phyloP scores from a whole-genome alignment of 2,888 invertebrate species.

The Serripes groenlandicus region DNA sequence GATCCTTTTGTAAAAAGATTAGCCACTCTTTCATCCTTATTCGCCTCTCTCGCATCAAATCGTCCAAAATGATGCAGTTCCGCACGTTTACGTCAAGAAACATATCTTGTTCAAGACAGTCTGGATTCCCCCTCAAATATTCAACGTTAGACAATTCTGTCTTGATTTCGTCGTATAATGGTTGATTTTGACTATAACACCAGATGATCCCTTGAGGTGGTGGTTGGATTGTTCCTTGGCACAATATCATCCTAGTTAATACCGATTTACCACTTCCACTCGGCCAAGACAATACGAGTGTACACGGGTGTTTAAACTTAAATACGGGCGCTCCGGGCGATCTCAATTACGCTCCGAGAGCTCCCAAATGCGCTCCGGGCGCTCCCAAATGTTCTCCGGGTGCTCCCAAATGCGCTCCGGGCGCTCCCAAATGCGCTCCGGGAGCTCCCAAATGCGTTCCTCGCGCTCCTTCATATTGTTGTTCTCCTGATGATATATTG shows the following conservation, averaged over 20 bases:
- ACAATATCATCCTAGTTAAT: slow-evolving; percentile 9
- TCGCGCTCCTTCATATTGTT: too few relatives aligned
- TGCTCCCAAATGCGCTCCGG: too few relatives aligned
- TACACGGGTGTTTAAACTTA: slow-evolving; percentile 22
- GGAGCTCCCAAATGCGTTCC: too few relatives aligned
- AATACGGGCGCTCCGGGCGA: too few relatives aligned
- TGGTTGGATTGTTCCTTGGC: background rate
- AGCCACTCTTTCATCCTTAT: slow-evolving; percentile 32
- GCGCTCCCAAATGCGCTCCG: too few relatives aligned
- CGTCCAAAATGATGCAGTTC: slow-evolving; percentile 28
- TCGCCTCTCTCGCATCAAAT: slow-evolving; percentile 30
- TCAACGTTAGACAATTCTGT: background rate
- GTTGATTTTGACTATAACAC: slow-evolving; percentile 37
- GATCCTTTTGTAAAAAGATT: slow-evolving; percentile 41
- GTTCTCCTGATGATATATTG: too few relatives aligned
- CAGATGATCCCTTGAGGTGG: slow-evolving; percentile 31
- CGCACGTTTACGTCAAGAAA: background rate
- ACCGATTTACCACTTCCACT: slow-evolving; percentile 25
- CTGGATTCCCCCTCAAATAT: slow-evolving; percentile 23
- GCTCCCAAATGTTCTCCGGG: too few relatives aligned
- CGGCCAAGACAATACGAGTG: slow-evolving; percentile 9
- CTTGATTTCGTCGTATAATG: slow-evolving; percentile 23
- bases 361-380: too few relatives aligned
- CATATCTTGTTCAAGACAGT: background rate
- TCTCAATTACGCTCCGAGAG: too few relatives aligned